Percentiles rank a stretch among this genome's conserved stretches.
These are phyloP conservation scores for Hemitrygon akajei DNA, from an alignment of 2,797 vertebrate species.

Conservation along the genomic window DNA sequence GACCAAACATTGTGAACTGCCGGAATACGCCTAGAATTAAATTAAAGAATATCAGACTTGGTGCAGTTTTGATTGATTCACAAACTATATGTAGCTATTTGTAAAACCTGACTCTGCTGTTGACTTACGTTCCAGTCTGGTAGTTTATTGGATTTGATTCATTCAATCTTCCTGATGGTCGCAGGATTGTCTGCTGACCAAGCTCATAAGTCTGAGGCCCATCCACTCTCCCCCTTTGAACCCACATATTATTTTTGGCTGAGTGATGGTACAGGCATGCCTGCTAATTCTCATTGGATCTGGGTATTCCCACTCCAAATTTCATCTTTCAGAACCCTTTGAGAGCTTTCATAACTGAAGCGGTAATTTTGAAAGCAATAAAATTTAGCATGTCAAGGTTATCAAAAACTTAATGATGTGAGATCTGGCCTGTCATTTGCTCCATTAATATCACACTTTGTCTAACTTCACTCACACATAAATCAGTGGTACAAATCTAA, in stretches of 20 bases:
- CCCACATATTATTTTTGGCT: not conserved
- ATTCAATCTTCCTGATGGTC: not conserved
- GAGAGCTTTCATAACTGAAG: not conserved
- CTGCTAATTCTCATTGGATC: not conserved
- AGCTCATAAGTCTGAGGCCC: not conserved
- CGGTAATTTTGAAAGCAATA: not conserved
- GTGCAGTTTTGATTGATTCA: not conserved
- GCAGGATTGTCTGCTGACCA: not conserved
- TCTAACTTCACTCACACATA: not conserved
- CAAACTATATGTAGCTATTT: not conserved
- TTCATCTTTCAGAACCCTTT: not conserved
- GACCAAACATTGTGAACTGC: not conserved
- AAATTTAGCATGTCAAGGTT: not conserved
- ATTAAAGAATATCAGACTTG: not conserved
- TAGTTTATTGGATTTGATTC: not conserved
- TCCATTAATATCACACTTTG: slow-evolving; percentile 15
- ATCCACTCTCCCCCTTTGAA: not conserved
- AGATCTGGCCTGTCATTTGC: not conserved
- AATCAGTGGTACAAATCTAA: not conserved
- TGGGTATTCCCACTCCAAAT: not conserved
- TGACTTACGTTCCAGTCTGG: not conserved
- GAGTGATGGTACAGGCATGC: no score
- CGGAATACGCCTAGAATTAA: not conserved
- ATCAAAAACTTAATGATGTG: slow-evolving; percentile 3
- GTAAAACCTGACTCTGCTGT: not conserved